phyloP scores from a whole-genome alignment of 2,113 vertebrate species.

The Tupaia tana region DNA sequence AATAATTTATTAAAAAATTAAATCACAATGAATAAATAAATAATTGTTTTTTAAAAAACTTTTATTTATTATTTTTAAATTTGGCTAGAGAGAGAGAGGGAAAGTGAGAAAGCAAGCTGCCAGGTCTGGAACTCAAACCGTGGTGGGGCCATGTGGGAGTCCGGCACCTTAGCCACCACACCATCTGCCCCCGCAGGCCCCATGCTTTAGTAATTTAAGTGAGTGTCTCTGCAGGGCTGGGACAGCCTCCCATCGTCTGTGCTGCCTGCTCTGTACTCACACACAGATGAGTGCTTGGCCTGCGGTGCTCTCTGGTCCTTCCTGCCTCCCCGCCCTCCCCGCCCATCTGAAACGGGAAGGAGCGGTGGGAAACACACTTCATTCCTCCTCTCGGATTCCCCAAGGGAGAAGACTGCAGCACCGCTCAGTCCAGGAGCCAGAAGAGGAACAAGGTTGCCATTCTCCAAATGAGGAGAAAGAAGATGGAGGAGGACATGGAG shows the following conservation, averaged over 20 bases:
- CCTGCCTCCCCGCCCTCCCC: not conserved
- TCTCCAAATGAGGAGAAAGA: not conserved
- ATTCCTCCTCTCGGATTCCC: not conserved
- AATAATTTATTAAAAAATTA: too few species aligned
- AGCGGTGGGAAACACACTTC: not conserved
- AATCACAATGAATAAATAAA: too few species aligned
- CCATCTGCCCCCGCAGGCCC: not conserved
- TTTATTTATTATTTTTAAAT: too few species aligned
- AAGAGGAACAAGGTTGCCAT: not conserved
- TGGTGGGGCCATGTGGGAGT: too few species aligned
- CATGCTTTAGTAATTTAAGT: not conserved
- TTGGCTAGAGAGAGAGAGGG: too few species aligned
- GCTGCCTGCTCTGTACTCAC: not conserved
- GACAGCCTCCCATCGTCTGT: too few species aligned
- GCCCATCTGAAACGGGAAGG: not conserved
- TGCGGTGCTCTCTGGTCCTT: not conserved
- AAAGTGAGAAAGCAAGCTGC: too few species aligned
- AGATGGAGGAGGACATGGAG: not conserved
- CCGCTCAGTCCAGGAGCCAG: not conserved
- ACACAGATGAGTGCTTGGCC: not conserved
- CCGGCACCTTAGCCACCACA: too few species aligned
- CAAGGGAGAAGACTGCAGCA: slow-evolving; percentile 29
- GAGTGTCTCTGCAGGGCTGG: not conserved
- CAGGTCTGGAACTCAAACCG: too few species aligned
- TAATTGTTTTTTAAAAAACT: not conserved